These are phyloP conservation scores for Drymodes brunneopygia DNA, from an alignment of 2,113 vertebrate genomes.

Conservation along the genomic window DNA sequence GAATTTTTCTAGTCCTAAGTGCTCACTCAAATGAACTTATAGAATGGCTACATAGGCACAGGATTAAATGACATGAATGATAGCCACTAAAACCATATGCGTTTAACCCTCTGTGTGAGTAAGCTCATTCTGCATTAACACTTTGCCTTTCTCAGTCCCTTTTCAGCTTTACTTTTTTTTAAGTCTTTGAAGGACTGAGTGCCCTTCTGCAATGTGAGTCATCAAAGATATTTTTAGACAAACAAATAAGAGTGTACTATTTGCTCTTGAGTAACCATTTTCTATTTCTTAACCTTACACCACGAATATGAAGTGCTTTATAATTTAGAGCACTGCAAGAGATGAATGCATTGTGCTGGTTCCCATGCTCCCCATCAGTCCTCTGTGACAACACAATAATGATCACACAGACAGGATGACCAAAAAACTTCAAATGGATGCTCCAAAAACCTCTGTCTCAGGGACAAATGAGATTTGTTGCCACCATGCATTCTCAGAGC, in stretches of 20 bases:
- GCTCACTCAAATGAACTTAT: not conserved
- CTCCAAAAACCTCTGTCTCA: not conserved
- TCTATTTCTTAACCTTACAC: not conserved
- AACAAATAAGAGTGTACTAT: not conserved
- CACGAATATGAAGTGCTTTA: not conserved
- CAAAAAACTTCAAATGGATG: not conserved
- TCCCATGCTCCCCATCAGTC: not conserved
- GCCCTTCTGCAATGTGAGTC: not conserved
- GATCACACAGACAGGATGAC: not conserved
- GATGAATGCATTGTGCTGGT: not conserved
- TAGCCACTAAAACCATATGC: not conserved
- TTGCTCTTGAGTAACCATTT: not conserved
- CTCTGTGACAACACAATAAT: not conserved
- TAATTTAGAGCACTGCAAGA: not conserved
- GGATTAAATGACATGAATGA: not conserved
- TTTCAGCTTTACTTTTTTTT: not conserved
- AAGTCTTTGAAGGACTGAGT: not conserved
- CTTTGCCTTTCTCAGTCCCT: not conserved
- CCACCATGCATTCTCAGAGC: not conserved
- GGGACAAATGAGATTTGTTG: not conserved
- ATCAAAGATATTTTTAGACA: not conserved
- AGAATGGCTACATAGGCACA: not conserved
- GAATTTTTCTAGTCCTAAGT: conserved; percentile 22
- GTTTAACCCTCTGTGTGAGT: not conserved
- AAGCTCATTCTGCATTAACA: not conserved